Conservation (phyloP, 2,113 vertebrate species). For the Psilopsiagon aurifrons region DNA sequence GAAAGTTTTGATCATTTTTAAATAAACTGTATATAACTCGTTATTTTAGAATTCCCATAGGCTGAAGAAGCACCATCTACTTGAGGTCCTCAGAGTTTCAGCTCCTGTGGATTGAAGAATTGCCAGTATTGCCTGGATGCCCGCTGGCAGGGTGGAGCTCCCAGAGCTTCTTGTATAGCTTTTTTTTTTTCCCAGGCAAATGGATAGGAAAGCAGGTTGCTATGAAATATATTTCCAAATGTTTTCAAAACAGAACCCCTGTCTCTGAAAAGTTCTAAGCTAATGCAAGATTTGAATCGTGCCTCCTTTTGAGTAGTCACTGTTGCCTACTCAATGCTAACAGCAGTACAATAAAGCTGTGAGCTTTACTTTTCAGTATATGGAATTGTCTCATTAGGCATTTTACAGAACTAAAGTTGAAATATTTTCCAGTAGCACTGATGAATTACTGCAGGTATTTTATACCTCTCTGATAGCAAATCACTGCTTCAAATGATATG, state of each 20-base stretch:
- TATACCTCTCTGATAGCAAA: conserved; percentile 14
- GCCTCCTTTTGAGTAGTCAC: not conserved
- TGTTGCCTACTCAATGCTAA: not conserved
- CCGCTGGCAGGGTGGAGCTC: not conserved
- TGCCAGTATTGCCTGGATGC: not conserved
- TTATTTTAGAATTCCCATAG: not conserved
- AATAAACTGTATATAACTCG: not conserved
- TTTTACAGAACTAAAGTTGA: not conserved
- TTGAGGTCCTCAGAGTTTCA: not conserved
- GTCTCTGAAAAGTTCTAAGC: not conserved
- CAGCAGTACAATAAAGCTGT: not conserved
- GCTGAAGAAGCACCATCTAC: not conserved
- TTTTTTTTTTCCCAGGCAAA: not conserved
- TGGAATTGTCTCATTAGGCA: not conserved
- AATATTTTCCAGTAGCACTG: not conserved
- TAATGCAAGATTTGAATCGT: not conserved
- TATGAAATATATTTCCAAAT: not conserved
- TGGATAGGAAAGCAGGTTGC: not conserved
- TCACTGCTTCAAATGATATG: conserved; percentile 29
- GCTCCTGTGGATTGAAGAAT: not conserved
- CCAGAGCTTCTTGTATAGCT: not conserved
- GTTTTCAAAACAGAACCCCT: not conserved
- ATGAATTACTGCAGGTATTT: not conserved
- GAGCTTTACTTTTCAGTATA: not conserved
- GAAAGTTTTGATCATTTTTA: not conserved